Evolutionary conservation across 2,113 vertebrate species (phyloP).

Genomic region (Stictonetta naevosa): DNA sequence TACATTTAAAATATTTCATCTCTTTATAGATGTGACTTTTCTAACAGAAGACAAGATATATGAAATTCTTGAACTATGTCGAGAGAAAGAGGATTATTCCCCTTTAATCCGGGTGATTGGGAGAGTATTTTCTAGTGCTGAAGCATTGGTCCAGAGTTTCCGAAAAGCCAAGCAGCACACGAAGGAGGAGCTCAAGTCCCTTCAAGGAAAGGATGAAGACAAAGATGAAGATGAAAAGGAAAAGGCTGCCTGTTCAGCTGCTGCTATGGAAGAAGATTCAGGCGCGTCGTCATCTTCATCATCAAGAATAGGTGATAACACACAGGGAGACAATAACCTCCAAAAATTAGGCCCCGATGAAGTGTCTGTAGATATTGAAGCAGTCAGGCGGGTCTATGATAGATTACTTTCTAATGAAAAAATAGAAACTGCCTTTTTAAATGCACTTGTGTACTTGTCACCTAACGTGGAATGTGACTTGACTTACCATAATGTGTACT

Average conservation of each 20-base stretch:
- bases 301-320: constrained; percentile 81
- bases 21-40: constrained; percentile 88
- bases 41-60: constrained; percentile 92
- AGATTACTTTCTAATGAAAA: constrained; percentile 90
- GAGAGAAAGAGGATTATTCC: constrained; percentile 90
- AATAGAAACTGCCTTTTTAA: constrained; percentile 93
- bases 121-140: constrained; percentile 92
- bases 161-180: constrained; percentile 85
- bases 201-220: constrained; percentile 96
- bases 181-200: constrained; percentile 91
- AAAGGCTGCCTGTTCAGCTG: constrained; percentile 85
- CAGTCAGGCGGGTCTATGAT: constrained; percentile 91
- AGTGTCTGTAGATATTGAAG: constrained; percentile 90
- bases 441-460: constrained; percentile 93
- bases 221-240: constrained; percentile 99
- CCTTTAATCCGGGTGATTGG: constrained; percentile 91
- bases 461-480: constrained; percentile 97
- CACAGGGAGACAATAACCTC: constrained; percentile 78
- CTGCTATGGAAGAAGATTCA: constrained; percentile 89
- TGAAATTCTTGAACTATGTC: constrained; percentile 89
- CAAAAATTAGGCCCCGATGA: constrained; percentile 83
- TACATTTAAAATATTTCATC: not conserved
- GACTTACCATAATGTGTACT: constrained; percentile 95
- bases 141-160: constrained; percentile 93
- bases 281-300: constrained; percentile 79